A percentile compares a stretch with the other conserved stretches of the same genome.
Conservation (phyloP, 2,113 vertebrate species). For the Nannospalax galili region DNA sequence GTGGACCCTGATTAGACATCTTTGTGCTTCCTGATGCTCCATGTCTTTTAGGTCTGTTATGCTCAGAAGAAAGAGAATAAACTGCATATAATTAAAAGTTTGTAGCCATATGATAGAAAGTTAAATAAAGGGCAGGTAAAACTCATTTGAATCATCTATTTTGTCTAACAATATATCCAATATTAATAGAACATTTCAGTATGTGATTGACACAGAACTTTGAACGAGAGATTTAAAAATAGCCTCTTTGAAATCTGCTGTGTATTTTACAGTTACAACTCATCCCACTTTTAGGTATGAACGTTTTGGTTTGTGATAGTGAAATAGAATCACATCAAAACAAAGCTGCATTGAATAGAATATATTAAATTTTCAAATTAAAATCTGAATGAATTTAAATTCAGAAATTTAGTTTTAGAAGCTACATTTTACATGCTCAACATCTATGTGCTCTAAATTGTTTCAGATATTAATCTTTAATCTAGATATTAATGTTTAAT, state of each 20-base stretch:
- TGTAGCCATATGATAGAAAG: not conserved
- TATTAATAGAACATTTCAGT: not conserved
- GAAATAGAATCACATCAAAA: not conserved
- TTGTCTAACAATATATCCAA: not conserved
- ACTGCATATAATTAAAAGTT: not conserved
- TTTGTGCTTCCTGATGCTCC: not conserved
- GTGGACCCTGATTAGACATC: not conserved
- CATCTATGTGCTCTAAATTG: constrained; percentile 35
- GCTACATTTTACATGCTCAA: not conserved
- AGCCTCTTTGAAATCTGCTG: not conserved
- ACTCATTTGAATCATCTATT: constrained; percentile 27
- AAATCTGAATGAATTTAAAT: constrained; percentile 49
- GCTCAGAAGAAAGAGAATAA: not conserved
- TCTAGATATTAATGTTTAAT: constrained; percentile 32
- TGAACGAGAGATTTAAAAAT: not conserved
- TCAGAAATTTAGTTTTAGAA: constrained; percentile 43
- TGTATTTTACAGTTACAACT: not conserved
- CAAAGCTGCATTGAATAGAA: not conserved
- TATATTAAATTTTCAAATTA: constrained; percentile 34
- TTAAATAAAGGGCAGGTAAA: not conserved
- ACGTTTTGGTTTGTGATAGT: not conserved
- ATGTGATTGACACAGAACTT: not conserved
- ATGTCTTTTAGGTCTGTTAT: not conserved
- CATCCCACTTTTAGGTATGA: not conserved
- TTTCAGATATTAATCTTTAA: constrained; percentile 19